Evolutionary conservation across 2,888 invertebrate species (phyloP), one percentile per base, ranked within the genome.

Genomic region (Chydorus sphaericus): DNA sequence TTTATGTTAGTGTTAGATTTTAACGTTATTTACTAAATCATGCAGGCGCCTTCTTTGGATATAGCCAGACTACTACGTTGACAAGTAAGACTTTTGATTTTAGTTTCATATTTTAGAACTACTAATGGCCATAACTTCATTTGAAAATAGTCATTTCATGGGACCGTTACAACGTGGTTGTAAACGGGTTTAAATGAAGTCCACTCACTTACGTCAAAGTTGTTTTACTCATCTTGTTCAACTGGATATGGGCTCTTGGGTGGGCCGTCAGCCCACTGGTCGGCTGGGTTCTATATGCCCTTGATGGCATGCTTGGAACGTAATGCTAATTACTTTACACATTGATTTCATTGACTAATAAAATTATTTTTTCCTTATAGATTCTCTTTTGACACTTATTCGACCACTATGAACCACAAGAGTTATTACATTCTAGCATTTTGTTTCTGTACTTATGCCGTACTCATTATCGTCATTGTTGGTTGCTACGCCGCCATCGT

Each of bases 151-250:
- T n/a, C n/a, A n/a, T n/a, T n/a, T n/a, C n/a, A n/a, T n/a, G n/a
- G n/a, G 93, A 93, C 70, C 79, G 93, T 63, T 93, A 92, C 77
- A 88, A 89, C 69, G 92, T 92, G 57, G 93, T 93, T 67, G 91
- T 92, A 37, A 89, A 88, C 67, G 87, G 90, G 63, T 77, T 92
- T 64, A 80, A 88, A 55, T 90, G 85, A 14, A 81, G 84, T 64
- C 88, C 88, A 26, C 76, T 91, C 77, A 84, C 85, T 54, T 85
- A 81, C 66, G 86, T 83, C 63, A 80, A 83, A 61, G 86, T 88
- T 37, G 71, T 87, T 60, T 69, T 85, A 49, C 79, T 86, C 65
- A 85, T 92, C 62, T 69, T 85, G 4, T 75, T 79, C 38, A 82
- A 90, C 61, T 92, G 91, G 90, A 50, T 72, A 1, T 83, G 86